These are phyloP conservation scores for Theonella swinhoei DNA, from an alignment of 37 sponge, comb jelly and placozoan species.

Conservation along the genomic window DNA sequence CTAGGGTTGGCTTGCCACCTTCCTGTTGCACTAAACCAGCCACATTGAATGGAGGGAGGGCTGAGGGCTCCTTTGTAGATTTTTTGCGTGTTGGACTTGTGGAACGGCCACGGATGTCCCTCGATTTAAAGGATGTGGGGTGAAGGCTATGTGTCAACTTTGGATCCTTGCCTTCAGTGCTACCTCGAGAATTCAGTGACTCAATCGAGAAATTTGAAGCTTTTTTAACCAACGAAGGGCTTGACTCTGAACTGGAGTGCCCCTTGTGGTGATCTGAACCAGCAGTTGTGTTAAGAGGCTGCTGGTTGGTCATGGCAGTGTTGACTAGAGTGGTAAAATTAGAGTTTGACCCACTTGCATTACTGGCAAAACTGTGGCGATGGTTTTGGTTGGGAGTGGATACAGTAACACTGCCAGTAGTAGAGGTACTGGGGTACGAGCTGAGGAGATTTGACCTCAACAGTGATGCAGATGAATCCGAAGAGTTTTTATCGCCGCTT, in stretches of 20 bases:
- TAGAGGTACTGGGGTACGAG: conserved; percentile 21
- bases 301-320: background rate
- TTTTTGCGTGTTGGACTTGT: background rate
- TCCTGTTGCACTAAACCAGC: background rate
- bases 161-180: background rate
- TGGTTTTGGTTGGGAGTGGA: conserved; percentile 39
- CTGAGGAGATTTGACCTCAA: conserved; percentile 27
- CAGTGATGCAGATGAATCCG: conserved; percentile 9
- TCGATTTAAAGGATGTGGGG: background rate
- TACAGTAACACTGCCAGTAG: background rate
- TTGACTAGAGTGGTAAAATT: background rate
- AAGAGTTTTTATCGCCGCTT: background rate
- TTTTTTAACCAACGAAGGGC: background rate
- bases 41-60: conserved; percentile 14
- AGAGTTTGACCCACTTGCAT: background rate
- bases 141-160: background rate
- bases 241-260: background rate
- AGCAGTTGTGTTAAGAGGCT: no score
- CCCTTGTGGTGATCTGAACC: no score
- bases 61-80: background rate
- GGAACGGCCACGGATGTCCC: background rate
- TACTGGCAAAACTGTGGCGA: conserved; percentile 45
- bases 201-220: background rate
- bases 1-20: conserved; percentile 29
- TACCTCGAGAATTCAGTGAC: background rate